phyloP scores from a whole-genome alignment of 2,797 vertebrate genomes.

The Percopsis omiscomaycus region DNA sequence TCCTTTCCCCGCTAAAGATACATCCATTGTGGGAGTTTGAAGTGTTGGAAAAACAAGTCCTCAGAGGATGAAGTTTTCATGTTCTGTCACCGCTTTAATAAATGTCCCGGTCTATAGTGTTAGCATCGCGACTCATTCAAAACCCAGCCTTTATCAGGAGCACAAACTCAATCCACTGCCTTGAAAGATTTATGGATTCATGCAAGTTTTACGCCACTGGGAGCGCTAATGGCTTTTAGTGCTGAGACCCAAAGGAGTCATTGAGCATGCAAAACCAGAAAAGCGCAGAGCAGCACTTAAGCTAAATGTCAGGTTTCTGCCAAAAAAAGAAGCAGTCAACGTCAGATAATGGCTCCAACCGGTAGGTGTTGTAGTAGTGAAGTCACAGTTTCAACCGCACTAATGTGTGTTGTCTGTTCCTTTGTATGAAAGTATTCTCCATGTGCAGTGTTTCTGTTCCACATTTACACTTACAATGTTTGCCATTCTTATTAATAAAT shows the following conservation, averaged over 20 bases:
- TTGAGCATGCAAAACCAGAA: slow-evolving; percentile 80
- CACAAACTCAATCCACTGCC: slow-evolving; percentile 75
- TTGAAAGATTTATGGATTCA: slow-evolving; percentile 92
- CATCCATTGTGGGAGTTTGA: slow-evolving; percentile 51
- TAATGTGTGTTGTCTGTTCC: slow-evolving; percentile 23
- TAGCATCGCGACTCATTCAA: slow-evolving; percentile 74
- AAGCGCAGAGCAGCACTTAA: slow-evolving; percentile 77
- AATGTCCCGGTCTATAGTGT: slow-evolving; percentile 70
- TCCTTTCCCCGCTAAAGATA: slow-evolving; percentile 62
- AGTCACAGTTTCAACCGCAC: no score
- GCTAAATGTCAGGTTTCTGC: slow-evolving; percentile 73
- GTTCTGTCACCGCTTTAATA: slow-evolving; percentile 79
- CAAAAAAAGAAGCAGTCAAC: slow-evolving; percentile 61
- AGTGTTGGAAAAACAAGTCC: slow-evolving; percentile 74
- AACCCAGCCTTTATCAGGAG: slow-evolving; percentile 73
- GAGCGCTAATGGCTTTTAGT: slow-evolving; percentile 89
- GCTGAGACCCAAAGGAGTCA: slow-evolving; percentile 78
- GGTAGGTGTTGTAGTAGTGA: not conserved
- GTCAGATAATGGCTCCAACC: slow-evolving; percentile 45
- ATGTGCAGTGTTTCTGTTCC: slow-evolving; percentile 19
- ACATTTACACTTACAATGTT: slow-evolving; percentile 23
- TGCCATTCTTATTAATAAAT: slow-evolving; percentile 34
- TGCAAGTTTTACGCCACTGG: slow-evolving; percentile 89
- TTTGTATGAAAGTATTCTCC: slow-evolving; percentile 32
- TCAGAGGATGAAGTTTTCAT: slow-evolving; percentile 75